A percentile compares a stretch with the other conserved stretches of the same genome.
Evolutionary conservation across 2,113 vertebrate species (phyloP).

Genomic region (Equus quagga): DNA sequence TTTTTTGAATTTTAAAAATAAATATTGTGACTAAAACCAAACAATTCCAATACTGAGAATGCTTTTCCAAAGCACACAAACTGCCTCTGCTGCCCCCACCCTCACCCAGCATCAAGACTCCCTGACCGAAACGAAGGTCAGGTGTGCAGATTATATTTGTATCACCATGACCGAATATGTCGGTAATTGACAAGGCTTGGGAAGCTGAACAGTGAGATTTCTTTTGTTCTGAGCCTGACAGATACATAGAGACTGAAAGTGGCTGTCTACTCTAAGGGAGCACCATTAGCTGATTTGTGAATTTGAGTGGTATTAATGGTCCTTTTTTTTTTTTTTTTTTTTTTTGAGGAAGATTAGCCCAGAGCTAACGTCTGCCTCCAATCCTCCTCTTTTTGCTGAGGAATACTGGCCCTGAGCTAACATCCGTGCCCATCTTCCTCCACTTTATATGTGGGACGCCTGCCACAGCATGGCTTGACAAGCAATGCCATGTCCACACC

Average conservation of each 20-base stretch:
- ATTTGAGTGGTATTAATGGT: neutral
- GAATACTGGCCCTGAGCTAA: too few relatives aligned
- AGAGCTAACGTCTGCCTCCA: too few relatives aligned
- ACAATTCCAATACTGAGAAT: neutral
- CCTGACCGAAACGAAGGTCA: neutral
- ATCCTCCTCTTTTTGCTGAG: too few relatives aligned
- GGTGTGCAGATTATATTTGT: neutral
- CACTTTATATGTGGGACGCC: too few relatives aligned
- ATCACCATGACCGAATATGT: neutral
- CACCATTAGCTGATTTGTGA: neutral
- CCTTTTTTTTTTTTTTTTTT: neutral
- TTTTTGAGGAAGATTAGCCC: too few relatives aligned
- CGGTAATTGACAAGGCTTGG: neutral
- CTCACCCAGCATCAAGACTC: neutral
- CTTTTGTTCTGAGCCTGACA: neutral
- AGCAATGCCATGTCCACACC: too few relatives aligned
- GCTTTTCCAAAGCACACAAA: neutral
- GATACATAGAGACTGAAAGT: neutral
- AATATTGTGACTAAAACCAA: constrained; percentile 27
- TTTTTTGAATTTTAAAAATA: constrained; percentile 39
- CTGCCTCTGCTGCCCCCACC: neutral
- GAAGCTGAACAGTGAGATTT: neutral
- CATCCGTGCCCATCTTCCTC: too few relatives aligned
- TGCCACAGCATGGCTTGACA: too few relatives aligned
- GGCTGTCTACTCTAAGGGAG: neutral